phyloP scores from a whole-genome alignment of 2,888 invertebrate species.

The Asteroscopus sphinx region DNA sequence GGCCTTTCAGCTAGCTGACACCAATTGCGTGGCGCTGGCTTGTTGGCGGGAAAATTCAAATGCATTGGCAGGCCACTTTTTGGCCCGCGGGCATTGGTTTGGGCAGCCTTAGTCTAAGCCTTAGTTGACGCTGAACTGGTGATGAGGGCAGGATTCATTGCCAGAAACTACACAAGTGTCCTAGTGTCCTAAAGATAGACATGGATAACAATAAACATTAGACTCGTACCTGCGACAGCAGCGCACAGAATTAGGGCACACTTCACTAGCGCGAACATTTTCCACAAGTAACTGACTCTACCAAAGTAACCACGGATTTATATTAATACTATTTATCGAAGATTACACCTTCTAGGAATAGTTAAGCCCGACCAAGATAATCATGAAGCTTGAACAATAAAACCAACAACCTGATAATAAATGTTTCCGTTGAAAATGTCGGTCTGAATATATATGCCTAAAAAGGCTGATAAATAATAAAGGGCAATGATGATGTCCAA shows the following conservation, averaged over 20 bases:
- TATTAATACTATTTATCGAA: constrained; percentile 72
- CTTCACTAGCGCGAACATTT: constrained; percentile 74
- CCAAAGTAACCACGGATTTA: constrained; percentile 55
- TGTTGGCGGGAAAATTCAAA: too few species aligned
- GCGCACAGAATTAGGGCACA: constrained; percentile 71
- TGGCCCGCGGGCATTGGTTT: too few species aligned
- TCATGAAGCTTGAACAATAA: constrained; percentile 55
- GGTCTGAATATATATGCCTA: neutral
- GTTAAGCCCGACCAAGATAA: constrained; percentile 59
- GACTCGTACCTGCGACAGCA: constrained; percentile 75
- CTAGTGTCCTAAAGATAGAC: too few species aligned
- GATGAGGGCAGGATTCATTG: too few species aligned
- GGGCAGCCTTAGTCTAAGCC: too few species aligned
- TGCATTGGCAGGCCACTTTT: too few species aligned
- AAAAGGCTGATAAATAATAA: constrained; percentile 4
- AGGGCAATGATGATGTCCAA: neutral
- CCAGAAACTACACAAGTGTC: too few species aligned
- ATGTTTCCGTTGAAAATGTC: constrained; percentile 16
- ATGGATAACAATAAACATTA: neutral
- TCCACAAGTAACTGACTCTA: constrained; percentile 43
- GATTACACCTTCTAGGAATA: constrained; percentile 55
- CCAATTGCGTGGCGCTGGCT: too few species aligned
- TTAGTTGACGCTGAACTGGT: too few species aligned
- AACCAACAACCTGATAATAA: constrained; percentile 51
- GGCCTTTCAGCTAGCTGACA: too few species aligned